Conservation (phyloP, 1,140 invertebrate species). For the Oscheius sp. region DNA sequence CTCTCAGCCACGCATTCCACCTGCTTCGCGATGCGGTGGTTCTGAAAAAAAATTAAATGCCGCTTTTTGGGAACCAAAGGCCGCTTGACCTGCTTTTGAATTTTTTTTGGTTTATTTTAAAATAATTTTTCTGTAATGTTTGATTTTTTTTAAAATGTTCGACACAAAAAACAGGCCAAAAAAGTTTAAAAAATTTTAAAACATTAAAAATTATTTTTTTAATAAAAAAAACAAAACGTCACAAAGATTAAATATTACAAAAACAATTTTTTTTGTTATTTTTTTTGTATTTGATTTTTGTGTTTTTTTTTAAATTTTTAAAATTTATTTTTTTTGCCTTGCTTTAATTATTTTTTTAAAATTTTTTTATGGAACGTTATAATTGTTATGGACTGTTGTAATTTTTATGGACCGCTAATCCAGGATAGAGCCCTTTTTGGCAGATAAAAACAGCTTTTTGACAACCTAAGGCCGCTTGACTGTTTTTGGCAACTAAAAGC, state of each 20-base stretch:
- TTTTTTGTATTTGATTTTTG: neutral
- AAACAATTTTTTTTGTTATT: neutral
- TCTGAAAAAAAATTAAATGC: too few relatives aligned
- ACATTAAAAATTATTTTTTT: too few relatives aligned
- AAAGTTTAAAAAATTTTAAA: too few relatives aligned
- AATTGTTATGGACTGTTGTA: neutral
- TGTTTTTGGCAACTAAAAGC: too few relatives aligned
- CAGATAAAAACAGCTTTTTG: too few relatives aligned
- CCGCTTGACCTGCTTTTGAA: neutral
- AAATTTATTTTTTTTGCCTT: too few relatives aligned
- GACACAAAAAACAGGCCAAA: neutral
- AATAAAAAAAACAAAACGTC: too few relatives aligned
- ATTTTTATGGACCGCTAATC: neutral
- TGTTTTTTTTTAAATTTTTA: neutral
- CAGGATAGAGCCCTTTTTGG: neutral
- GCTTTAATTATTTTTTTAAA: neutral
- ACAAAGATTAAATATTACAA: neutral
- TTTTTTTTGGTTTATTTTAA: neutral
- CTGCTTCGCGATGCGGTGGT: slow-evolving; percentile 30
- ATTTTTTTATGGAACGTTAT: too few relatives aligned
- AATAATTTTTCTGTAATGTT: neutral
- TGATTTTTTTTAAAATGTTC: too few relatives aligned
- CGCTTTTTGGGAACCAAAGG: too few relatives aligned
- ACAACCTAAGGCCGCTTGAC: too few relatives aligned
- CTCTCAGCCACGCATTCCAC: slow-evolving; percentile 4